Percentiles rank a stretch among this genome's conserved stretches.
Evolutionary conservation across 2,888 invertebrate genomes (phyloP).

Genomic region (Polydesmus complanatus): DNA sequence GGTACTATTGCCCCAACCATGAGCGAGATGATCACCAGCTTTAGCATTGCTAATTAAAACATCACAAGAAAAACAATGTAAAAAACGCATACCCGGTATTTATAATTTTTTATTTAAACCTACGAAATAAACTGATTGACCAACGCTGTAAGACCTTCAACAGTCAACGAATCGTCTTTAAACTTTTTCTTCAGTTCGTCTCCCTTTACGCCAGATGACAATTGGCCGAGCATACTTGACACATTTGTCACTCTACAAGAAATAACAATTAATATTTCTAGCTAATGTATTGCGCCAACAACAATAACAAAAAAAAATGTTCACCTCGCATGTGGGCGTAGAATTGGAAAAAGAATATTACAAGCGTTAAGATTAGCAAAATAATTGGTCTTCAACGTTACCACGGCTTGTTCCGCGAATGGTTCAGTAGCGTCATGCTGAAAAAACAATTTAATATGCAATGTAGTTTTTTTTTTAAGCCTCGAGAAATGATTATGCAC

Average conservation of each 20-base stretch:
- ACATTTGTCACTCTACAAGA: slow-evolving; percentile 54
- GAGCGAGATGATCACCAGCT: slow-evolving; percentile 34
- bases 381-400: slow-evolving; percentile 55
- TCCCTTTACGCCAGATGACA: slow-evolving; percentile 44
- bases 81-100: too few species aligned
- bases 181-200: slow-evolving; percentile 42
- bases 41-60: slow-evolving; percentile 32
- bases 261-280: too few species aligned
- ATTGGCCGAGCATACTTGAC: slow-evolving; percentile 52
- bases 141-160: slow-evolving; percentile 26
- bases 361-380: slow-evolving; percentile 50
- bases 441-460: background rate
- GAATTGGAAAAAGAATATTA: slow-evolving; percentile 52
- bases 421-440: slow-evolving; percentile 40
- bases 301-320: slow-evolving; percentile 1
- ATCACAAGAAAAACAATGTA: slow-evolving; percentile 1
- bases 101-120: too few species aligned
- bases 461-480: too few species aligned
- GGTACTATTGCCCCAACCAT: slow-evolving; percentile 50
- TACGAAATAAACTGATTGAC: slow-evolving; percentile 30
- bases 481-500: too few species aligned
- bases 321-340: slow-evolving; percentile 48
- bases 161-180: slow-evolving; percentile 22
- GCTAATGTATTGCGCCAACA: too few species aligned
- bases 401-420: slow-evolving; percentile 50